Conservation (phyloP, 2,113 vertebrate species). For the Catharus bicknelli region DNA sequence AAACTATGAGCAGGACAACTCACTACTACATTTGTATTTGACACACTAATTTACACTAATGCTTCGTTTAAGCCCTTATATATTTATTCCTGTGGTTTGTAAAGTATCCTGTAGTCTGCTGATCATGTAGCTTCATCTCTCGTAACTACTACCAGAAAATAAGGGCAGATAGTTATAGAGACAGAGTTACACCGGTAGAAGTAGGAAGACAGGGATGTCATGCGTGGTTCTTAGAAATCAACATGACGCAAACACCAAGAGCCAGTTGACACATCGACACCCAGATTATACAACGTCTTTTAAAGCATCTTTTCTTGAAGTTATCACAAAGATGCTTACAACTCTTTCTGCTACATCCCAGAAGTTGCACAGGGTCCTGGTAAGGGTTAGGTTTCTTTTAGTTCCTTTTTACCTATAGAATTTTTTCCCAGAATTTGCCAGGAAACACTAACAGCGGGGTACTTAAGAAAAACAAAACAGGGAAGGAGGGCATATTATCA, state of each 20-base stretch:
- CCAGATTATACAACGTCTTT: neutral
- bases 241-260: neutral
- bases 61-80: neutral
- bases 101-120: neutral
- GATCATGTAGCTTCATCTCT: neutral
- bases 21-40: neutral
- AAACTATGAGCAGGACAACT: neutral
- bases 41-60: neutral
- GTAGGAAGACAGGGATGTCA: neutral
- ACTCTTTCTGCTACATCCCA: neutral
- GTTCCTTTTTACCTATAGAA: neutral
- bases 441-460: neutral
- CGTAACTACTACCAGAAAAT: neutral
- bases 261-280: neutral
- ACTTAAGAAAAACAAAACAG: neutral
- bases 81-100: neutral
- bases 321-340: neutral
- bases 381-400: neutral
- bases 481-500: neutral
- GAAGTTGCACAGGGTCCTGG: neutral
- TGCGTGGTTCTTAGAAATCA: neutral
- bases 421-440: neutral
- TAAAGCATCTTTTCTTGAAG: neutral
- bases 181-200: neutral
- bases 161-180: neutral